These are phyloP conservation scores for Mormyrops attenuatus DNA, from an alignment of 2,797 vertebrate species.

Conservation along the genomic window DNA sequence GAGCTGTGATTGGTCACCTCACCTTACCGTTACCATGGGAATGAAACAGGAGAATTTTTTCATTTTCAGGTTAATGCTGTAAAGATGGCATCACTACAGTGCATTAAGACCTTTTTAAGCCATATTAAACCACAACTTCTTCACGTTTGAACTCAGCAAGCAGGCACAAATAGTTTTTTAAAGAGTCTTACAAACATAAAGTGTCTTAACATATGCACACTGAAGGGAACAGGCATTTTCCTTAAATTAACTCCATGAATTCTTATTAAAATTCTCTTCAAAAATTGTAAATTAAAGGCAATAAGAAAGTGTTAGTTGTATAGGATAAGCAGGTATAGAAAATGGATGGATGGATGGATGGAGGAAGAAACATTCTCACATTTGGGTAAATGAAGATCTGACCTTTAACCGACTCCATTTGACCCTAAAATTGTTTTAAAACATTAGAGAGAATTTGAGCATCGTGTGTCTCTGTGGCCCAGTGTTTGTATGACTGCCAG, in stretches of 20 bases:
- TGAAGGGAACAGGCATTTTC: not conserved
- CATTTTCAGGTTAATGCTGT: slow-evolving; percentile 12
- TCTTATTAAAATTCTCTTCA: not conserved
- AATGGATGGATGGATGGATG: not conserved
- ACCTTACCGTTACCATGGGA: slow-evolving; percentile 8
- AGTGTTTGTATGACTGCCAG: not conserved
- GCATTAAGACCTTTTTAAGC: not conserved
- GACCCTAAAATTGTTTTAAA: not conserved
- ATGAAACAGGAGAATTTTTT: not conserved
- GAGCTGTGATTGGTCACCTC: not conserved
- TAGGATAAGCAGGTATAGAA: not conserved
- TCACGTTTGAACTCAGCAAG: not conserved
- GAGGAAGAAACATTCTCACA: not conserved
- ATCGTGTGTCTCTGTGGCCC: not conserved
- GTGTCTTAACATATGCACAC: not conserved
- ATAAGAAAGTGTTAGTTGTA: not conserved
- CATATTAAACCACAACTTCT: not conserved
- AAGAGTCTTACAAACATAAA: not conserved
- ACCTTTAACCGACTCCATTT: not conserved
- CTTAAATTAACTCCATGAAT: not conserved
- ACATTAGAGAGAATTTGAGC: not conserved
- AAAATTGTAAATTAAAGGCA: not conserved
- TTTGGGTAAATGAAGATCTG: not conserved
- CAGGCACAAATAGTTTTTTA: not conserved
- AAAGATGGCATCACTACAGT: not conserved